Conservation (phyloP, 2,113 vertebrate species). For the Oreochromis tanganicae region DNA sequence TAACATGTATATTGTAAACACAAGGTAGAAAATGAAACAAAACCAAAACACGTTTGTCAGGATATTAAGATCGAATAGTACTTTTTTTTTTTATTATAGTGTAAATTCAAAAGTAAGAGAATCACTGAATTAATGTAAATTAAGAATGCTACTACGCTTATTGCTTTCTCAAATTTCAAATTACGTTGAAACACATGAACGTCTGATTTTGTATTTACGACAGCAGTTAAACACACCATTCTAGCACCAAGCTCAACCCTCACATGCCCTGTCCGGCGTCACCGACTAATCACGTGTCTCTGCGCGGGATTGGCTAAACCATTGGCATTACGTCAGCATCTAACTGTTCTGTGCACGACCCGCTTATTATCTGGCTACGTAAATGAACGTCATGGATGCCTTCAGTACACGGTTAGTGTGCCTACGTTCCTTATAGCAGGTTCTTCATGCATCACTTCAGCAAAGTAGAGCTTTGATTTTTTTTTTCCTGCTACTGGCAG, state of each 20-base stretch:
- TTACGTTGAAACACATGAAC: background rate
- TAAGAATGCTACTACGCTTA: background rate
- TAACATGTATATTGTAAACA: background rate
- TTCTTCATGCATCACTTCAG: background rate
- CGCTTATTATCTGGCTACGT: background rate
- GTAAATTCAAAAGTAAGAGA: background rate
- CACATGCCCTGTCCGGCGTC: slow-evolving; percentile 26
- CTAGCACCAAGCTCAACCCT: background rate
- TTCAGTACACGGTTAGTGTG: background rate
- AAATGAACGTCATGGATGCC: slow-evolving; percentile 11
- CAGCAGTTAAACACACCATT: background rate
- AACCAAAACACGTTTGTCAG: background rate
- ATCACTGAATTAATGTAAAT: background rate
- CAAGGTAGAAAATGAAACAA: background rate
- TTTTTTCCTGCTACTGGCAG: background rate
- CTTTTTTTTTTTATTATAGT: background rate
- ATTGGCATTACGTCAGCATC: background rate
- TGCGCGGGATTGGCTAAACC: slow-evolving; percentile 27
- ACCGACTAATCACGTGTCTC: slow-evolving; percentile 19
- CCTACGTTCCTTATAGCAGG: background rate
- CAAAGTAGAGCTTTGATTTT: background rate
- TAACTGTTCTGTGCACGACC: background rate
- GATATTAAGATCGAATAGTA: background rate
- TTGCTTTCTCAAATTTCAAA: background rate
- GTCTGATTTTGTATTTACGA: background rate